phyloP scores from a whole-genome alignment of 2,113 vertebrate genomes.

The Origma solitaria region DNA sequence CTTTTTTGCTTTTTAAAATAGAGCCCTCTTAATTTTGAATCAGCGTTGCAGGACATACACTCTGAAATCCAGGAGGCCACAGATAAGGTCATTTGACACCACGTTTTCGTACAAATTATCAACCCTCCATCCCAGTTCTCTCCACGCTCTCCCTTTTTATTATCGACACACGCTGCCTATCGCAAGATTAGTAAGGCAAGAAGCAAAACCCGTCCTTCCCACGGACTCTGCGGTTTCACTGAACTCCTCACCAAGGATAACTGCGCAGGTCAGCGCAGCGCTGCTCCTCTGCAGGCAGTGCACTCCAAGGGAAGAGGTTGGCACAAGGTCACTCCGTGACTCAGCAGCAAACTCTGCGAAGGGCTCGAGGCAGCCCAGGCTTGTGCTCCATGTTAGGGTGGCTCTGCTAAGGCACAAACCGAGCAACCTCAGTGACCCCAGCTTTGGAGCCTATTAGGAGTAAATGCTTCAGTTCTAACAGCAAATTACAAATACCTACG shows the following conservation, averaged over 20 bases:
- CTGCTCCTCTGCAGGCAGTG: background rate
- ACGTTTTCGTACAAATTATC: background rate
- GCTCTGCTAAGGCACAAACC: background rate
- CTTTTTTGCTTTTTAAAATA: background rate
- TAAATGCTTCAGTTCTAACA: background rate
- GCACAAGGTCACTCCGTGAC: background rate
- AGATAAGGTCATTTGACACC: background rate
- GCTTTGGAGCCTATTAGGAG: background rate
- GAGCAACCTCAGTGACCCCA: background rate
- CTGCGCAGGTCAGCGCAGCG: background rate
- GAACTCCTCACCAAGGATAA: background rate
- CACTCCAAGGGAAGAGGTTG: background rate
- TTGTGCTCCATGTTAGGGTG: background rate
- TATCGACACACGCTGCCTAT: fast-evolving
- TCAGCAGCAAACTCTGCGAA: background rate
- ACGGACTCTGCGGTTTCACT: background rate
- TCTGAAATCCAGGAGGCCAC: background rate
- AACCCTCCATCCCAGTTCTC: background rate
- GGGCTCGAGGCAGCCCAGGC: fast-evolving
- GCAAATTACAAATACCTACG: background rate
- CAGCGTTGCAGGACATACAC: background rate
- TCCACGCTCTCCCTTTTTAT: background rate
- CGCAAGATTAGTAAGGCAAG: background rate
- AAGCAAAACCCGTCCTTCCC: background rate
- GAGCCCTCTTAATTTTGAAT: background rate